Evolutionary conservation across 2,797 vertebrate genomes (phyloP).

Genomic region (Sarcoramphus papa): DNA sequence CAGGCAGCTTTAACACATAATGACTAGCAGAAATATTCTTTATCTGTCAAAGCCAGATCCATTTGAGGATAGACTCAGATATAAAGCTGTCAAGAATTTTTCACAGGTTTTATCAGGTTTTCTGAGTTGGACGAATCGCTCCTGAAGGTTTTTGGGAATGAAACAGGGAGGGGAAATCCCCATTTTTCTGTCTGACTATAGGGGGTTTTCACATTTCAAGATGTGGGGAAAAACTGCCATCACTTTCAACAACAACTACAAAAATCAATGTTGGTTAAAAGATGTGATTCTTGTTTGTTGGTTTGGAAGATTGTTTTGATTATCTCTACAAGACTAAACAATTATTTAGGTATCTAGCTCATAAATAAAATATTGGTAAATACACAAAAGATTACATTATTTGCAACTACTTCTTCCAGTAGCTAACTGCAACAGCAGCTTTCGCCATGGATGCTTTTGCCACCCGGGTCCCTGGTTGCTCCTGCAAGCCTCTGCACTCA

Average conservation of each 20-base stretch:
- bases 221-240: neutral
- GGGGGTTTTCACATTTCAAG: neutral
- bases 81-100: neutral
- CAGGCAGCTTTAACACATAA: neutral
- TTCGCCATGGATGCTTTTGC: neutral
- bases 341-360: neutral
- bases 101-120: slow-evolving; percentile 12
- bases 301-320: neutral
- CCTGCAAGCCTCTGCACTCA: neutral
- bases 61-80: neutral
- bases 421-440: neutral
- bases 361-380: neutral
- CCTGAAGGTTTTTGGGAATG: neutral
- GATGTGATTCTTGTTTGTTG: neutral
- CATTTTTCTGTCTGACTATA: neutral
- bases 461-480: neutral
- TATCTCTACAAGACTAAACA: neutral
- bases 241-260: neutral
- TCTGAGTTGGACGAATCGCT: neutral
- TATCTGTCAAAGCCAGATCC: neutral
- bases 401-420: neutral
- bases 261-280: neutral
- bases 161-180: neutral
- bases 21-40: neutral
- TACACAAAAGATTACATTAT: neutral